Percentiles rank a stretch among this genome's conserved stretches.
phyloP scores from a whole-genome alignment of 2,113 vertebrate species.

The Gorilla gorilla region DNA sequence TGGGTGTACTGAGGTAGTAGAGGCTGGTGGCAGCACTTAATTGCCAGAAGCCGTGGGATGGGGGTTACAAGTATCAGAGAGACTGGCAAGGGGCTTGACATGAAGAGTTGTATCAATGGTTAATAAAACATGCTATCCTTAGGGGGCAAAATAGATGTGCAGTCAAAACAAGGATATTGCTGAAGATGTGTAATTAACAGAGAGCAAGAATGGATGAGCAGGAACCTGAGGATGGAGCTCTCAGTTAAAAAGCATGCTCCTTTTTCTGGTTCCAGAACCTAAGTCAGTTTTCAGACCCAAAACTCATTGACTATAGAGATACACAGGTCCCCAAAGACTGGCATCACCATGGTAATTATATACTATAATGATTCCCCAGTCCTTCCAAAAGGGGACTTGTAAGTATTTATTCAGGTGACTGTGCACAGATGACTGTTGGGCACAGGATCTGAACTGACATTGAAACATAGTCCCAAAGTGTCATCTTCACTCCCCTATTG shows the following conservation, averaged over 20 bases:
- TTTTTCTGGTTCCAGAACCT: not conserved
- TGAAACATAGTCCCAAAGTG: not conserved
- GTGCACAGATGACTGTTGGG: not conserved
- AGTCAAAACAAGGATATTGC: not conserved
- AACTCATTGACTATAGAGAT: not conserved
- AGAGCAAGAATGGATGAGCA: not conserved
- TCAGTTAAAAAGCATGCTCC: not conserved
- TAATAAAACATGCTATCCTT: not conserved
- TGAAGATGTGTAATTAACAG: not conserved
- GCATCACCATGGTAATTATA: not conserved
- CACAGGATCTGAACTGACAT: not conserved
- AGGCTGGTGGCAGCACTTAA: not conserved
- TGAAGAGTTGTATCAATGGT: not conserved
- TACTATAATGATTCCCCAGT: not conserved
- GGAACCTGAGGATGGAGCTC: not conserved
- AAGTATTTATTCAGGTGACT: not conserved
- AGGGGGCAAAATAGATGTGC: not conserved
- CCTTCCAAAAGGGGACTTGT: not conserved
- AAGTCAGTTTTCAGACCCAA: not conserved
- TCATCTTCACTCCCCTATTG: not conserved
- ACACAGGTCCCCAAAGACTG: not conserved
- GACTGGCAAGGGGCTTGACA: not conserved
- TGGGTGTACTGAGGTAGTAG: not conserved
- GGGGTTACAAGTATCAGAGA: not conserved
- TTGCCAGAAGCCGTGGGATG: not conserved